These are phyloP conservation scores for Drosophila mojavensis DNA, from an alignment of 1,140 invertebrate species.

Conservation along the genomic window DNA sequence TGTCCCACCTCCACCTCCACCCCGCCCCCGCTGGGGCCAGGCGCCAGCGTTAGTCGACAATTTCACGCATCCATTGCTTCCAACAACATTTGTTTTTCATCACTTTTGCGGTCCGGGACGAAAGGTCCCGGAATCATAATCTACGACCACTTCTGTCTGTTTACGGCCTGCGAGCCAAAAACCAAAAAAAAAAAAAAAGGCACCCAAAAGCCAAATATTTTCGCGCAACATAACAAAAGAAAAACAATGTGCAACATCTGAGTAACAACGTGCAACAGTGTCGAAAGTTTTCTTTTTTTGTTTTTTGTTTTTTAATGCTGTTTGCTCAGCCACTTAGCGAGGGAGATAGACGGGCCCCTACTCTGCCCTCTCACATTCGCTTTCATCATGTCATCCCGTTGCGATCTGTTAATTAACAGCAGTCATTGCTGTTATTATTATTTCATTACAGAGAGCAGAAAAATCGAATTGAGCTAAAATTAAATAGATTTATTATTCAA, in stretches of 20 bases:
- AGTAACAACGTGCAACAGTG: slow-evolving; percentile 32
- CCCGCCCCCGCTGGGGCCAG: background rate
- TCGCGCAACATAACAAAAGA: slow-evolving; percentile 43
- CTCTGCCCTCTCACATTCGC: background rate
- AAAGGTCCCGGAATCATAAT: slow-evolving; percentile 47
- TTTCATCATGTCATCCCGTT: background rate
- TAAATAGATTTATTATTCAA: slow-evolving; percentile 83
- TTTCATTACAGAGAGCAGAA: slow-evolving; percentile 15
- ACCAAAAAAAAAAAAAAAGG: slow-evolving; percentile 18
- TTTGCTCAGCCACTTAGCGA: slow-evolving; percentile 46
- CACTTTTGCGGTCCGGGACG: slow-evolving; percentile 56
- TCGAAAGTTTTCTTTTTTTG: background rate
- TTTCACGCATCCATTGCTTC: slow-evolving; percentile 76
- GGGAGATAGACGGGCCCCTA: background rate
- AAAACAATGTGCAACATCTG: slow-evolving; percentile 39
- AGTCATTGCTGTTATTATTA: slow-evolving; percentile 10
- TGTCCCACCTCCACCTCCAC: background rate
- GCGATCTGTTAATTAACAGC: slow-evolving; percentile 27
- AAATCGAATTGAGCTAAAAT: slow-evolving; percentile 66
- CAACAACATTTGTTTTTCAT: slow-evolving; percentile 81
- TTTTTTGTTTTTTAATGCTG: background rate
- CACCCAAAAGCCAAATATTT: slow-evolving; percentile 56
- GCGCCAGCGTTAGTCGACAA: slow-evolving; percentile 38
- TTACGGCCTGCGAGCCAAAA: slow-evolving; percentile 62
- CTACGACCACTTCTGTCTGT: slow-evolving; percentile 62